Evolutionary conservation across 2,797 vertebrate species (phyloP).

Genomic region (Peromyscus nudipes): DNA sequence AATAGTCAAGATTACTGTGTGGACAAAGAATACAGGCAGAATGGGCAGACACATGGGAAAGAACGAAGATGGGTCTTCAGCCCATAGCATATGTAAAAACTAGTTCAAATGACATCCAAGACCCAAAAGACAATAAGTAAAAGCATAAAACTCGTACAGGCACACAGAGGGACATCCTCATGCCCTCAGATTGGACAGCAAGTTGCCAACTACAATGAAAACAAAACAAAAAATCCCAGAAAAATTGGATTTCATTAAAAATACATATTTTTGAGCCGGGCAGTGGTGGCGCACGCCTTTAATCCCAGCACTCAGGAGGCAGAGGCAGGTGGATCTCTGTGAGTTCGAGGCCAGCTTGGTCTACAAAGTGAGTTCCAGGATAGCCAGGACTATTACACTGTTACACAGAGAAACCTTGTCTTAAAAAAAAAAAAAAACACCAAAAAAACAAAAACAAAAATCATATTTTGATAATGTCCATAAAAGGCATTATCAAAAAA

Average conservation of each 20-base stretch:
- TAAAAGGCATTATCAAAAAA: slow-evolving; percentile 1
- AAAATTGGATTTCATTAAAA: neutral
- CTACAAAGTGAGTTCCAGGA: too few relatives aligned
- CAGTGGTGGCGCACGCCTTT: too few relatives aligned
- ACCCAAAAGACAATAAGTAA: neutral
- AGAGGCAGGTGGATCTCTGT: too few relatives aligned
- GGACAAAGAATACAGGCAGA: neutral
- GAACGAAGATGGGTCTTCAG: neutral
- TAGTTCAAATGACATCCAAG: neutral
- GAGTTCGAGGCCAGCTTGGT: too few relatives aligned
- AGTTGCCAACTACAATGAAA: neutral
- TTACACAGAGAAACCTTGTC: too few relatives aligned
- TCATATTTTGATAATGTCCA: neutral
- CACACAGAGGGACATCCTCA: neutral
- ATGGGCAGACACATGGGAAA: neutral
- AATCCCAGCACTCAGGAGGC: too few relatives aligned
- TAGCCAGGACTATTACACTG: too few relatives aligned
- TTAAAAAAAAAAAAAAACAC: too few relatives aligned
- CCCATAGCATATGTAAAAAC: neutral
- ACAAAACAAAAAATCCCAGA: neutral
- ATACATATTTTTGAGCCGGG: neutral
- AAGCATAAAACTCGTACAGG: neutral
- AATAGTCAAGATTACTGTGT: neutral
- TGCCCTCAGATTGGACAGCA: neutral
- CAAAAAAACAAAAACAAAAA: too few relatives aligned